Percentiles rank a stretch among this genome's conserved stretches.
These are phyloP conservation scores for Hystrix cristata DNA, from an alignment of 2,113 vertebrate genomes.

Conservation along the genomic window DNA sequence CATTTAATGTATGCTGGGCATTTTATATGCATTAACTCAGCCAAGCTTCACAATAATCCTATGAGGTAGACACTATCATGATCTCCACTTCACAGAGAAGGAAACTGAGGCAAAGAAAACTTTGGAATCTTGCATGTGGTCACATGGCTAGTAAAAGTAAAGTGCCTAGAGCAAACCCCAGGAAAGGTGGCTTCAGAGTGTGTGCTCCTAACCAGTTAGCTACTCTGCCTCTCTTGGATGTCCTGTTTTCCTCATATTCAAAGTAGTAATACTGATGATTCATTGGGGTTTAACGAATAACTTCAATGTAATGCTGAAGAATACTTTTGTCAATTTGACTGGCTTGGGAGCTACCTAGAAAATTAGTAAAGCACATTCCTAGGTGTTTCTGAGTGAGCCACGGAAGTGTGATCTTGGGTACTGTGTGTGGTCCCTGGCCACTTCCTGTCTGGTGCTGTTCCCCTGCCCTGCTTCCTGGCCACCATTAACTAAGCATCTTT, in stretches of 20 bases:
- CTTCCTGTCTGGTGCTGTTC: neutral
- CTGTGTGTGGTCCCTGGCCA: neutral
- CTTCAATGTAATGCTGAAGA: neutral
- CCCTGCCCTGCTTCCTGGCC: neutral
- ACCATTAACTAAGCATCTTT: neutral
- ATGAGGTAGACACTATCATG: neutral
- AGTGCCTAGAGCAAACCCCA: neutral
- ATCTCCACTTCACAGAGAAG: neutral
- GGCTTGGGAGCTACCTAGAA: neutral
- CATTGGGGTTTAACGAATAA: neutral
- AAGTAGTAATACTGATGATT: neutral
- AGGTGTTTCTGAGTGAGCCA: neutral
- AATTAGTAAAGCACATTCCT: neutral
- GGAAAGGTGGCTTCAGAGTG: neutral
- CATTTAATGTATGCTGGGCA: neutral
- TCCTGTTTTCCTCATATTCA: neutral
- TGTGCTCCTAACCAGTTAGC: neutral
- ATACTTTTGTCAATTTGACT: neutral
- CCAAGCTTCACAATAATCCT: neutral
- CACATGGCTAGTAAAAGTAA: neutral
- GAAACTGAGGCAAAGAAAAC: neutral
- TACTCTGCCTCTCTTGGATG: neutral
- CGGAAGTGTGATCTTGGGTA: neutral
- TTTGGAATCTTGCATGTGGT: neutral
- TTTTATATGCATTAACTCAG: neutral